Base-by-base conservation (phyloP, 2,888 invertebrate genomes). In the Troides oblongomaculatus region DNA sequence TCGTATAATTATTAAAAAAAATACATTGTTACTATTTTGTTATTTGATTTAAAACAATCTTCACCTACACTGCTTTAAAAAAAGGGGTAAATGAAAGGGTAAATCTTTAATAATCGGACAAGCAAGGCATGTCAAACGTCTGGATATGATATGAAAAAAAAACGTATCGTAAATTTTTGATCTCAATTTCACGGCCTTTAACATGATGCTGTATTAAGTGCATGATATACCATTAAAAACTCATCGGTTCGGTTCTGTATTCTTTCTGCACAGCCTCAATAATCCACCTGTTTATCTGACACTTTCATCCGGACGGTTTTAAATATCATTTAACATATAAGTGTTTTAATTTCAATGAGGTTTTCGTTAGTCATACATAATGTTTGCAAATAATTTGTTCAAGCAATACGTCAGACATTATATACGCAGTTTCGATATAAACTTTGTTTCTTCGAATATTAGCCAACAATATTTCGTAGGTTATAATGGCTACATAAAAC, bases 61-160 rank as follows among this genome's bases (percentile, higher is more conserved):
- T 68, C 65, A 10, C 59, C 53, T 68, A 58, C 30, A 25, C 50
- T 60, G 60, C 58, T 67, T 72, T 69, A 63, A 53, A 67, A 64
- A 70, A 56, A 66, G 60, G 61, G 62, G 71, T 68, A 53, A 53
- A n/a, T 53, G 3, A 62, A 63, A 71, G 39, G 14, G 60, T 53
- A 36, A 69, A 69, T 57, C 66, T 30, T 66, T 73, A 71, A 69
- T 71, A 73, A 71, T 73, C 68, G 70, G 70, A 70, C 70, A 66
- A 63, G 70, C 70, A 59, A 58, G 66, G 39, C 70, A 23, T 70
- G 70, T 70, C 70, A 70, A 62, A 66, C 58, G 50, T 50, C 53
- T 70, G 70, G 65, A 62, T 68, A 56, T 65, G 68, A 56, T 66
- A 65, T 69, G 64, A 43, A 66, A 70, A 70, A 39, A 46, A 70